Evolutionary conservation across 2,888 invertebrate species (phyloP).

Genomic region (Blomia tropicalis): DNA sequence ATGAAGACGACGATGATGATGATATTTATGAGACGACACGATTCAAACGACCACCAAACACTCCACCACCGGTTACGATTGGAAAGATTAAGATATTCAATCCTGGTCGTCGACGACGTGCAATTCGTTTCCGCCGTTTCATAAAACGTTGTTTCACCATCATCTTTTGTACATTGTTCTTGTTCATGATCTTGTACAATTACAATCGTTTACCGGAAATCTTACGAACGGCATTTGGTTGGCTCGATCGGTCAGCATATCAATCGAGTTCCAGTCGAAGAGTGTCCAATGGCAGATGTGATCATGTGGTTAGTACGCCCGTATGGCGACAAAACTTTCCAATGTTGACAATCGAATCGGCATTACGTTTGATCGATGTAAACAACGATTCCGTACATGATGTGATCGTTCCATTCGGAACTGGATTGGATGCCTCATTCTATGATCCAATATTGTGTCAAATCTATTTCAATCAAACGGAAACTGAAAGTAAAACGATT

Average conservation of each 20-base stretch:
- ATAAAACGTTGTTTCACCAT: not conserved
- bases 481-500: slow-evolving; percentile 18
- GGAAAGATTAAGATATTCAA: slow-evolving; percentile 25
- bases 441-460: slow-evolving; percentile 43
- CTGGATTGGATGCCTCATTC: slow-evolving; percentile 49
- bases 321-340: slow-evolving; percentile 30
- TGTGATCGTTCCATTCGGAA: slow-evolving; percentile 58
- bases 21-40: not conserved
- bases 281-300: slow-evolving; percentile 9
- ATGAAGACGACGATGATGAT: slow-evolving; percentile 3
- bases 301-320: slow-evolving; percentile 16
- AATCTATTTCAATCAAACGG: slow-evolving; percentile 42
- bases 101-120: slow-evolving; percentile 19
- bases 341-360: slow-evolving; percentile 47
- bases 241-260: not conserved
- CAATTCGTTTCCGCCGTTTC: not conserved
- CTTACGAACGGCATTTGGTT: not conserved
- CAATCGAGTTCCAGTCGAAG: not conserved
- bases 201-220: not conserved
- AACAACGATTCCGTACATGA: slow-evolving; percentile 55
- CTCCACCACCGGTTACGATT: slow-evolving; percentile 18
- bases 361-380: slow-evolving; percentile 52
- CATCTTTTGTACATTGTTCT: not conserved
- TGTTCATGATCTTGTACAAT: slow-evolving; percentile 3
- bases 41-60: not conserved